Percentiles rank a stretch among this genome's conserved stretches.
These are phyloP conservation scores for Coreius guichenoti DNA, from an alignment of 2,797 vertebrate species.

Conservation along the genomic window DNA sequence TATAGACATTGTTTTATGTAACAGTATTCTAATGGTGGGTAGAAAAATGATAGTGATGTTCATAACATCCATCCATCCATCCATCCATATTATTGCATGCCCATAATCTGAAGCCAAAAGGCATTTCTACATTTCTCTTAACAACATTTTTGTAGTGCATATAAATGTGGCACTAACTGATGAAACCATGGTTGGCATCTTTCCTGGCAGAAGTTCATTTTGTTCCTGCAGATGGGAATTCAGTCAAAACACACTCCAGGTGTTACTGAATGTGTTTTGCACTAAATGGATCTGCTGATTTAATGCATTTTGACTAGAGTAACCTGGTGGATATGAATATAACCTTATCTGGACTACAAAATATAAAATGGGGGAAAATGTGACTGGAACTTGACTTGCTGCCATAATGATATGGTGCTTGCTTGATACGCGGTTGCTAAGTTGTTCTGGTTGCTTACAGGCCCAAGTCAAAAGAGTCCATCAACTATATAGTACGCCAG, in stretches of 20 bases:
- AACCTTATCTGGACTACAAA: not conserved
- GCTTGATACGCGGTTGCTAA: not conserved
- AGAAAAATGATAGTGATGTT: not conserved
- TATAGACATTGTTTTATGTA: not conserved
- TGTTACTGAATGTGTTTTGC: conserved; percentile 8
- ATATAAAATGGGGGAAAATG: not conserved
- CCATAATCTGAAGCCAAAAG: not conserved
- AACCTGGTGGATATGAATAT: not conserved
- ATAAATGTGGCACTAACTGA: conserved; percentile 6
- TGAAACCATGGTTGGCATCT: conserved; percentile 5
- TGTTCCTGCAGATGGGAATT: not conserved
- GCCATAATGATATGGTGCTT: not conserved
- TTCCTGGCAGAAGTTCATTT: conserved; percentile 32
- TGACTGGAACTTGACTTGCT: not conserved
- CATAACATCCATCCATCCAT: not conserved
- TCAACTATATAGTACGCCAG: not conserved
- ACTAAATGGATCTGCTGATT: not conserved
- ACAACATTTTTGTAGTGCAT: conserved; percentile 21
- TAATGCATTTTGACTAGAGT: not conserved
- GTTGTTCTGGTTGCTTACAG: not conserved
- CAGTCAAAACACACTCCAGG: not conserved
- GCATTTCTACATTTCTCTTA: too few species aligned
- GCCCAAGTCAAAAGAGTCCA: not conserved
- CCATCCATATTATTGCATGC: not conserved
- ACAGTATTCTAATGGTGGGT: not conserved